A percentile compares a stretch with the other conserved stretches of the same genome.
Conservation (phyloP, 92 coral and sea anemone genomes). For the Zoanthus gigantus region DNA sequence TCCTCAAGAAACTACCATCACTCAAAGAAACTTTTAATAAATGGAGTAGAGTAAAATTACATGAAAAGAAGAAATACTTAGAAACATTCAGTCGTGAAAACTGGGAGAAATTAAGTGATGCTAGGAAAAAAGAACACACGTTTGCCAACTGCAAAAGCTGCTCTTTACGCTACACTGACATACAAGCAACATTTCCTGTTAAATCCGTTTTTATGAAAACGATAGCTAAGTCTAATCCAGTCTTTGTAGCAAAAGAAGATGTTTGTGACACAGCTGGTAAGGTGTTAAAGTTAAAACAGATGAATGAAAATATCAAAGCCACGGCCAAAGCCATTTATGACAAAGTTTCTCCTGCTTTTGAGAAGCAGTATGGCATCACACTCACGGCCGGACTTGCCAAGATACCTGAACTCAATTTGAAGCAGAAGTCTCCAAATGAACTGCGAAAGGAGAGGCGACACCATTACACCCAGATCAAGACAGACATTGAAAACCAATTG, state of each 20-base stretch:
- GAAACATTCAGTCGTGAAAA: slow-evolving; percentile 47
- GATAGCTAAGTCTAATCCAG: slow-evolving; percentile 48
- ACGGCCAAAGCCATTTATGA: slow-evolving; percentile 51
- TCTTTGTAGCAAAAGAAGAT: slow-evolving; percentile 32
- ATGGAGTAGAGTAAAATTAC: slow-evolving; percentile 41
- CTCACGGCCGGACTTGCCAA: slow-evolving; percentile 45
- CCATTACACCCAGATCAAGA: not conserved
- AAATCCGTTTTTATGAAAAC: slow-evolving; percentile 27
- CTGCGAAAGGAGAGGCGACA: slow-evolving; percentile 8
- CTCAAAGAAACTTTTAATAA: not conserved
- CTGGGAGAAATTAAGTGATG: slow-evolving; percentile 42
- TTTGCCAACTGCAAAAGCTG: slow-evolving; percentile 56
- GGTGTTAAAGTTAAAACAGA: slow-evolving; percentile 10
- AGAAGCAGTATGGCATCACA: not conserved
- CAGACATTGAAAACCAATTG: not conserved
- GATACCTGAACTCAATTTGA: slow-evolving; percentile 24
- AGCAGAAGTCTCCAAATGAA: slow-evolving; percentile 16
- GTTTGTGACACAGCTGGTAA: not conserved
- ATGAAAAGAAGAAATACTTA: slow-evolving; percentile 29
- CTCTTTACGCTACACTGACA: slow-evolving; percentile 38
- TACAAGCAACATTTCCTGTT: slow-evolving; percentile 55
- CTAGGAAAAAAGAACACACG: slow-evolving; percentile 48
- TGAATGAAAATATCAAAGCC: slow-evolving; percentile 33
- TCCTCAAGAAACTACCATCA: slow-evolving; percentile 41
- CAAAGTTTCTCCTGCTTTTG: slow-evolving; percentile 18